Base-by-base conservation (phyloP, 2,113 vertebrate species). In the Brevimyrus niger region DNA sequence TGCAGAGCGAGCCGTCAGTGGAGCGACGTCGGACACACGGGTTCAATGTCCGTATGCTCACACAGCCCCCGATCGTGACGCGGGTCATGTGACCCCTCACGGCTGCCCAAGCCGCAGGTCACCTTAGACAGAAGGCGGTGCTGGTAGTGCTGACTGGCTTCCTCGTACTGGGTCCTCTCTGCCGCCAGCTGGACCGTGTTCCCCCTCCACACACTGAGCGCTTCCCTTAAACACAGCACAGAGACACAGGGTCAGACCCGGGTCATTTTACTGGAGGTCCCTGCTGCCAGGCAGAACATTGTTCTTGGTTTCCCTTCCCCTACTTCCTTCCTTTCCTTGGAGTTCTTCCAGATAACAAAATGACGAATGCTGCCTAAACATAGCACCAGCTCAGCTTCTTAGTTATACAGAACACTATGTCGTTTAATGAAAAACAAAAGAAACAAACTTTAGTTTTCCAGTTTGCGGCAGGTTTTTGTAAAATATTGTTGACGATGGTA, bases 51-150 rank as follows among this genome's bases (percentile, higher is more conserved):
- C 11, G n/a, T 13, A 1, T 31, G 61, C 61, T n/a, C 61, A 11
- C 58, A 65, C n/a, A 1, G 61, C n/a, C 61, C n/a, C 61, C 0
- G n/a, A 51, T 23, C 44, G 15, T 51, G 47, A 51, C 3, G 61
- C 1, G 10, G 61, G 73, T 80, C 73, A 42, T 1, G 35, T 35
- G n/a, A 87, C 5, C 19, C 84, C 21, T 17, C 11, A 47, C 17
- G 19, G 50, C 50, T 3, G 23, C 61, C n/a, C 9, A 1, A 23
- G 38, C 51, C 17, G 35, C 21, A 17, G 55, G 4, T 88, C 91
- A 99, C 98, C 97, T 97, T 96, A 38, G 92, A 91, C 46, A 95
- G 93, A 46, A 96, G 6, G 42, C 87, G 51, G 89, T 91, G 94
- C 42, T 91, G 89, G 92, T 95, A 95, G 92, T 97, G 96, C 85